Conservation (phyloP, 2,113 vertebrate genomes). For the Camelus bactrianus region DNA sequence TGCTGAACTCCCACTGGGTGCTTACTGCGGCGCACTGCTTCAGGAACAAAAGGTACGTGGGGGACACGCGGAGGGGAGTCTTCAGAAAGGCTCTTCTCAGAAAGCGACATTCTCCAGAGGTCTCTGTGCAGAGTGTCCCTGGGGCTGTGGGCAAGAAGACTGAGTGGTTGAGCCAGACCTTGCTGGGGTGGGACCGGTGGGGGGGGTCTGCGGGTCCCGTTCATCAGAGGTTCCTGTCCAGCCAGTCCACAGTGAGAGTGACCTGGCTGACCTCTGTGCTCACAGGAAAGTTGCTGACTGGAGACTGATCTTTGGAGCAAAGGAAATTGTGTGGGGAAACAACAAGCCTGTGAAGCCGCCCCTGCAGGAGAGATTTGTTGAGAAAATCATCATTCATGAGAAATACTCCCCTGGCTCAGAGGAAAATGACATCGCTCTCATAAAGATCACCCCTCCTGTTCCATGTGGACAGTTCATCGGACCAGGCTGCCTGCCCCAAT, state of each 20-base stretch:
- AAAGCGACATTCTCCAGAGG: not conserved
- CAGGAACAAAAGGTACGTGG: conserved; percentile 45
- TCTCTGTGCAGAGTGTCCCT: not conserved
- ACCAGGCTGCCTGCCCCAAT: conserved; percentile 77
- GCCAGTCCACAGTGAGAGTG: not conserved
- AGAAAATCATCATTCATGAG: conserved; percentile 78
- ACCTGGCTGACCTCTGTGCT: not conserved
- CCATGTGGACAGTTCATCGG: conserved; percentile 74
- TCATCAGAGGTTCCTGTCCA: not conserved
- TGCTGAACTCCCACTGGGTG: conserved; percentile 89
- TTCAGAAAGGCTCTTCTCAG: not conserved
- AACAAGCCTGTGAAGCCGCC: conserved; percentile 40
- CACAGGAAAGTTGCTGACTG: conserved; percentile 79
- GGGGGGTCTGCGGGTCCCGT: not conserved
- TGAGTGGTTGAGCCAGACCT: not conserved
- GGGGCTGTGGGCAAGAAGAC: not conserved
- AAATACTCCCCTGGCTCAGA: conserved; percentile 66
- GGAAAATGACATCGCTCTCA: conserved; percentile 81
- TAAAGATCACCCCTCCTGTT: conserved; percentile 79
- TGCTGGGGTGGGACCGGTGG: not conserved
- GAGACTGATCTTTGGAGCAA: conserved; percentile 80
- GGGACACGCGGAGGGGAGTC: accelerated
- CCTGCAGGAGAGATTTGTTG: conserved; percentile 75
- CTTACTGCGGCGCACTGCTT: conserved; percentile 93
- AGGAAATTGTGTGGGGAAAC: conserved; percentile 54